Conservation (phyloP, 2,113 vertebrate species). For the Syngnathoides biaculeatus region DNA sequence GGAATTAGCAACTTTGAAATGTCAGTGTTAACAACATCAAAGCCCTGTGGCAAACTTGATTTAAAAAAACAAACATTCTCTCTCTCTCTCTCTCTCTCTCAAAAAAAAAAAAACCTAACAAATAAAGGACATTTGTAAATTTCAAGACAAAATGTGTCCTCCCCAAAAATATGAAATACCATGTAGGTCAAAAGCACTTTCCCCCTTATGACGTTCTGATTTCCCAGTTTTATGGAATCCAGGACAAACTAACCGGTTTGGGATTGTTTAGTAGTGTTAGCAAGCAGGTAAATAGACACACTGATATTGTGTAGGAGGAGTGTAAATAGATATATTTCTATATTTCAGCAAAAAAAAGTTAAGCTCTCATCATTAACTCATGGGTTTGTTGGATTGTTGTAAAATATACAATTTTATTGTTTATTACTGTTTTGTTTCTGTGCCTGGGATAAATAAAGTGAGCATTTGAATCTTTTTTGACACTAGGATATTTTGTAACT, state of each 20-base stretch:
- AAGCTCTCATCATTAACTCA: not conserved
- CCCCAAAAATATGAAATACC: not conserved
- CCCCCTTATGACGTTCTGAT: not conserved
- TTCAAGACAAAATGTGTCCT: not conserved
- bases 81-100: no score
- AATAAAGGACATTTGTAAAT: not conserved
- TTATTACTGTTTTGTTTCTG: slow-evolving; percentile 14
- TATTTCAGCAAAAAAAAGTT: slow-evolving; percentile 19
- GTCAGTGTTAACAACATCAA: not conserved
- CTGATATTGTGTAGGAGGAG: not conserved
- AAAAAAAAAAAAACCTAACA: no score
- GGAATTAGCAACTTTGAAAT: not conserved
- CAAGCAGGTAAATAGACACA: not conserved
- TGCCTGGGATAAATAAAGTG: slow-evolving; percentile 62
- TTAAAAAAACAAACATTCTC: no score
- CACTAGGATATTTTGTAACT: not conserved
- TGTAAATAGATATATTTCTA: not conserved
- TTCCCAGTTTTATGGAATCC: not conserved
- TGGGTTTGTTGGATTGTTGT: not conserved
- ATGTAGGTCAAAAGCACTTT: not conserved
- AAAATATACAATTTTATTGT: slow-evolving; percentile 16
- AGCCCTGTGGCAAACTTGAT: not conserved
- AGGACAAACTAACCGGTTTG: not conserved
- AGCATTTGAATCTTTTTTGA: slow-evolving; percentile 19
- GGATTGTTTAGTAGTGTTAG: not conserved